Evolutionary conservation across 2,888 invertebrate species (phyloP).

Genomic region (Bhutanitis thaidina): DNA sequence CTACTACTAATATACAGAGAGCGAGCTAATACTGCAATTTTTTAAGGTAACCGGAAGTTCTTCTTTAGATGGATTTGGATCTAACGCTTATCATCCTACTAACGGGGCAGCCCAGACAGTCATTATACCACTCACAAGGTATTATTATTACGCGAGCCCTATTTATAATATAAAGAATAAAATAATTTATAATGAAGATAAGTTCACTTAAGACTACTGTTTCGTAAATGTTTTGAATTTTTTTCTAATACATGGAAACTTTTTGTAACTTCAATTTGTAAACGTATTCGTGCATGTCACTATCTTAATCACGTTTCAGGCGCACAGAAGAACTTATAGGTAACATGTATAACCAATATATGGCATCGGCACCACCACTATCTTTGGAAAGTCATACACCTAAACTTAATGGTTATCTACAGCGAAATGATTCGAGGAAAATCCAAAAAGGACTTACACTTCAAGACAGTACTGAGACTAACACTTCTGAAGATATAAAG

Average conservation of each 20-base stretch:
- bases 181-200: too few species aligned
- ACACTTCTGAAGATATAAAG: constrained; percentile 62
- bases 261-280: too few species aligned
- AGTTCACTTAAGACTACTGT: too few species aligned
- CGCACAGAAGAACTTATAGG: constrained; percentile 82
- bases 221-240: too few species aligned
- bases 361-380: constrained; percentile 65
- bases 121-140: constrained; percentile 82
- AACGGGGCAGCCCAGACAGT: constrained; percentile 75
- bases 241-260: too few species aligned
- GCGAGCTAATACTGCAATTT: too few species aligned
- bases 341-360: constrained; percentile 74
- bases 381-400: constrained; percentile 52
- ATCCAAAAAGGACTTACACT: constrained; percentile 43
- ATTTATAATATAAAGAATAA: too few species aligned
- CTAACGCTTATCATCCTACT: constrained; percentile 82
- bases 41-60: constrained; percentile 62
- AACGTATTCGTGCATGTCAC: too few species aligned
- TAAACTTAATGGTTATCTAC: constrained; percentile 47
- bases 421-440: constrained; percentile 44
- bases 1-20: too few species aligned
- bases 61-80: constrained; percentile 80
- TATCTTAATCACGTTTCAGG: constrained; percentile 36
- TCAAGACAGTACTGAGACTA: constrained; percentile 67
- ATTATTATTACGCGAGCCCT: constrained; percentile 20